These are phyloP conservation scores for Eurytemora carolleeae DNA, from an alignment of 1,140 invertebrate species.

Conservation along the genomic window DNA sequence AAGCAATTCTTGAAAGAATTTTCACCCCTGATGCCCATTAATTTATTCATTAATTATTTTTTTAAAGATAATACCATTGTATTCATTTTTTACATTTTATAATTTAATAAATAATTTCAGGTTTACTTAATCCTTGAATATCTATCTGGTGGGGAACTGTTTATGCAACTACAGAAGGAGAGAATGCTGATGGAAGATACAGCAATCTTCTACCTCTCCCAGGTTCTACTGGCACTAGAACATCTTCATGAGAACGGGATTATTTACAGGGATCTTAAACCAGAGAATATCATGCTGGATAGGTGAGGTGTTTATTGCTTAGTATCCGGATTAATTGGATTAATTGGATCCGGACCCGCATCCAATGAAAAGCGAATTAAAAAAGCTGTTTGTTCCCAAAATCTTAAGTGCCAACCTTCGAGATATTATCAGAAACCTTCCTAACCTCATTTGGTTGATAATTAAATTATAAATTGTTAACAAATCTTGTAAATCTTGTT, in stretches of 20 bases:
- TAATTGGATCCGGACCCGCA: no score
- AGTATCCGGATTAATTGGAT: no score
- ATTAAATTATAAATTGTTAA: no score
- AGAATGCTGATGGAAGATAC: neutral
- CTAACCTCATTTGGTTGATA: no score
- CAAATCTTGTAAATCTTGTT: no score
- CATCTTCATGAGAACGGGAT: neutral
- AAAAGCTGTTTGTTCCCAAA: no score
- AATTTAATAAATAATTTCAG: neutral
- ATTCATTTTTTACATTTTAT: neutral
- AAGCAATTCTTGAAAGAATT: neutral
- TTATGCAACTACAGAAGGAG: neutral
- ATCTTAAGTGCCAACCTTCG: no score
- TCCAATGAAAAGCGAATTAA: no score
- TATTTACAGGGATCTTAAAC: conserved; percentile 22
- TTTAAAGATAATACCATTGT: neutral
- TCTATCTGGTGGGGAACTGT: neutral
- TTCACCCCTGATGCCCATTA: neutral
- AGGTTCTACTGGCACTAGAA: neutral
- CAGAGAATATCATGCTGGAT: conserved; percentile 26
- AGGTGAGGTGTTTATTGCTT: no score
- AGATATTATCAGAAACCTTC: no score
- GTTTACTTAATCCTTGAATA: neutral
- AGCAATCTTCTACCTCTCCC: neutral
- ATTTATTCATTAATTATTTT: neutral